Evolutionary conservation across 2,113 vertebrate genomes (phyloP), one percentile per base, ranked within the genome.

Genomic region (Hyaena hyaena): DNA sequence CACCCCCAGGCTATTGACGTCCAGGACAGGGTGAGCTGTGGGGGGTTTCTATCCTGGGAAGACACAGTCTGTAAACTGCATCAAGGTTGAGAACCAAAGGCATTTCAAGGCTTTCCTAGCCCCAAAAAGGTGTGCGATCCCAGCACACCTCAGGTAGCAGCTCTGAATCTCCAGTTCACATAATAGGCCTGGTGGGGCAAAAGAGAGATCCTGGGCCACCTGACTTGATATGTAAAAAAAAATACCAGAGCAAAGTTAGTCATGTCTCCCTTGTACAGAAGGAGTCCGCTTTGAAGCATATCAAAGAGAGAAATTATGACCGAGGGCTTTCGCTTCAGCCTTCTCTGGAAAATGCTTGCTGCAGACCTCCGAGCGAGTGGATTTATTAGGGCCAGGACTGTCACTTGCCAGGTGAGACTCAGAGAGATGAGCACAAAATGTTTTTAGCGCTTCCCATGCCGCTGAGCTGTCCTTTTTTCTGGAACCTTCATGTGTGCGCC

Each of bases 1-100:
- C 31, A 28, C 16, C 17, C 7, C 24, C 21, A 12, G 10, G 8
- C 43, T 12, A 0, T 1, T 24, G 24, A 50, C 11, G 24, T 10
- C 35, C 79, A 28, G 31, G 65, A 9, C 14, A 28, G 39, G 53
- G 9, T 0, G n/a, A 23, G n/a, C 16, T 12, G 39, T 16, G 35
- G 33, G 23, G 23, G 5, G 33, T 9, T 28, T 77, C 48, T 26
- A 11, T 31, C 26, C 7, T 0, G 87, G 53, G 28, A 76, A 26
- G 7, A 39, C 12, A 23, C 53, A 23, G 16, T 5, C 66, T 87
- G 69, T 86, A 61, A 71, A 65, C 3, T 15, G 12, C 23, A 35
- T 69, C 50, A 7, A 31, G 74, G 28, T 48, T 43, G n/a, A 71
- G 26, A 76, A 26, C 15, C 58, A 35, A 63, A 89, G 69, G 28